Evolutionary conservation across 2,797 vertebrate genomes (phyloP), one percentile per base, ranked within the genome.

Genomic region (Sebastes trivittatus): DNA sequence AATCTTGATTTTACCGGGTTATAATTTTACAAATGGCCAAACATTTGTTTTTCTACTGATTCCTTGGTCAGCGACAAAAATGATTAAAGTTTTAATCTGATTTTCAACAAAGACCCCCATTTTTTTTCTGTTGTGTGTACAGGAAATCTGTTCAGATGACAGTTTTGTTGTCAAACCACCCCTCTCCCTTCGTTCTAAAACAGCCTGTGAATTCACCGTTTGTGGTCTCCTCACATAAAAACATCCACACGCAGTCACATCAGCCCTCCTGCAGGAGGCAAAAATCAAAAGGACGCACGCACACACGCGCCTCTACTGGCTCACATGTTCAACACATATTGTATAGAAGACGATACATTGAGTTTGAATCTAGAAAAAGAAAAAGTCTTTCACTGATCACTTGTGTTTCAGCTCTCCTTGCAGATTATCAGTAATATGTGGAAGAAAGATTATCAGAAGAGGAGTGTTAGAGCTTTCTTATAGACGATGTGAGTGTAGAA

Each of bases 301-400:
- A 52, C 56, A 49, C 52, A 38, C 29, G 29, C 34, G 58, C 84
- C 90, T 88, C 69, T 80, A 87, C 84, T 82, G 84, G 88, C 87
- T 89, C 75, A 78, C 64, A 69, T 63, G 65, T 75, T 75, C 61
- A 88, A 74, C 60, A 66, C 75, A 89, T 64, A 87, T 81, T 55
- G 77, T 81, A 84, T n/a, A 89, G 74, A 90, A 89, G 76, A 91
- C 82, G 70, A 84, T 60, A 87, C 76, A 87, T 49, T 22, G 63
- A 78, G 69, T 72, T 75, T 85, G 67, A 84, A 55, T 77, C 27
- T 30, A 77, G 76, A 74, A 83, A 74, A 74, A 72, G 5, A 77
- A 54, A 71, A 81, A 74, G 78, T 78, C 81, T 88, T 84, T 85
- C 80, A 81, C 79, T 80, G 80, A 89, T 82, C 63, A 72, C 42